Evolutionary conservation across 2,797 vertebrate genomes (phyloP), one percentile per base, ranked within the genome.

Genomic region (Podarcis siculus): DNA sequence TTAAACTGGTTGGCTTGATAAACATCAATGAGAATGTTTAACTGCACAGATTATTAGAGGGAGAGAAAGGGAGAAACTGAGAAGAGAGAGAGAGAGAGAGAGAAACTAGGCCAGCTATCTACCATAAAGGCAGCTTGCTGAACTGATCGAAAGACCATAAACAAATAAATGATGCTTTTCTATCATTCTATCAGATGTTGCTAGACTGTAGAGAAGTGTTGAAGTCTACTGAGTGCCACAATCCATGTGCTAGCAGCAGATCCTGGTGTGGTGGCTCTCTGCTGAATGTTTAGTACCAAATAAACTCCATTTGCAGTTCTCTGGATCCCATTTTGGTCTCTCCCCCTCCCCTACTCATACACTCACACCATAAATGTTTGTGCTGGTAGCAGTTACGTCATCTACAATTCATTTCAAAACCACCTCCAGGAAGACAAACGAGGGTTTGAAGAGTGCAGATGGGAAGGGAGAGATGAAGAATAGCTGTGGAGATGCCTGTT

Each of bases 1-100:
- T 91, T 93, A 66, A 66, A 35, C 39, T 1, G 0, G 71, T 84
- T 82, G 72, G 1, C 79, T 91, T 67, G 58, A 61, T 91, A 82
- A 73, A 5, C 13, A 27, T 73, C 2, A 1, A 2, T 90, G 86
- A 55, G 42, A 17, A 77, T 69, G 8, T 21, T 81, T 90, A 8
- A 86, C 88, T 84, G 49, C 39, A 32, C 49, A 39, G 35, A 67
- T 71, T 64, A 49, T 79, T n/a, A 73, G 87, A 37, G 19, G 15
- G 35, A 32, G 73, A 61, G 35, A 86, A 55, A 77, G 73, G 83
- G 35, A 39, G 15, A 88, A 42, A 69, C 76, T 79, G 32, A 79
- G 37, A 61, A 69, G 45, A 89, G 58, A 81, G 78, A 85, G 23
- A 82, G 21, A 78, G 15, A 89, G 58, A 82, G 78, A 85, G n/a